phyloP scores from a whole-genome alignment of 92 coral and sea anemone genomes.

The Bergia sp. region DNA sequence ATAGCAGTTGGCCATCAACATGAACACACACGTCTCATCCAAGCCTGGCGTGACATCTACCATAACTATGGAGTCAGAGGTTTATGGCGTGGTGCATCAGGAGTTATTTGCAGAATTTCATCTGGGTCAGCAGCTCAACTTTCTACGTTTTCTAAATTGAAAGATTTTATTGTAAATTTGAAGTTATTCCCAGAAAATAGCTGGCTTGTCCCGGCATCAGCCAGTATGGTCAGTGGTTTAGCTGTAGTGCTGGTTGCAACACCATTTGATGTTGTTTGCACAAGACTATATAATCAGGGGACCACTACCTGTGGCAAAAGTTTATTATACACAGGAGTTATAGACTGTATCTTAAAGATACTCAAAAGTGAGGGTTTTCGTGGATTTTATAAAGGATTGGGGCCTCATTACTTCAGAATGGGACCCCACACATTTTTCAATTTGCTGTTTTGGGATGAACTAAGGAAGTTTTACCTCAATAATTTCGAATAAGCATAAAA shows the following conservation, averaged over 20 bases:
- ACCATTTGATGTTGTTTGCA: slow-evolving; percentile 93
- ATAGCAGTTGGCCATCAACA: slow-evolving; percentile 97
- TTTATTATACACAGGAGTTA: slow-evolving; percentile 73
- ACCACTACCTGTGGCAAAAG: slow-evolving; percentile 74
- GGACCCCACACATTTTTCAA: slow-evolving; percentile 94
- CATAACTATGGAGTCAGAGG: slow-evolving; percentile 78
- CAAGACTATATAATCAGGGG: slow-evolving; percentile 93
- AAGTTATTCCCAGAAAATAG: slow-evolving; percentile 67
- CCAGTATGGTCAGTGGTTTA: slow-evolving; percentile 90
- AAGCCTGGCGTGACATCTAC: slow-evolving; percentile 67
- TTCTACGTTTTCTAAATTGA: slow-evolving; percentile 89
- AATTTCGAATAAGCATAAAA: slow-evolving; percentile 20
- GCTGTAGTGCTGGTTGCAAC: slow-evolving; percentile 92
- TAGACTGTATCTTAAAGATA: slow-evolving; percentile 84
- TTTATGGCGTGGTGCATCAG: slow-evolving; percentile 89
- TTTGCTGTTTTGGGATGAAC: slow-evolving; percentile 89
- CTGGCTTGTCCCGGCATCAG: slow-evolving; percentile 81
- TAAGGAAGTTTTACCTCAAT: slow-evolving; percentile 59
- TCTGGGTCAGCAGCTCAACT: slow-evolving; percentile 90
- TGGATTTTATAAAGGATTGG: slow-evolving; percentile 93
- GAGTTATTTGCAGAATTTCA: slow-evolving; percentile 79
- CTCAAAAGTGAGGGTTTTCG: slow-evolving; percentile 80
- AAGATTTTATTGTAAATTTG: slow-evolving; percentile 60
- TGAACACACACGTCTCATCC: slow-evolving; percentile 68
- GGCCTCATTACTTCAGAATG: slow-evolving; percentile 94